Evolutionary conservation across 2,113 vertebrate genomes (phyloP), one percentile per base, ranked within the genome.

Genomic region (Morone chrysops): DNA sequence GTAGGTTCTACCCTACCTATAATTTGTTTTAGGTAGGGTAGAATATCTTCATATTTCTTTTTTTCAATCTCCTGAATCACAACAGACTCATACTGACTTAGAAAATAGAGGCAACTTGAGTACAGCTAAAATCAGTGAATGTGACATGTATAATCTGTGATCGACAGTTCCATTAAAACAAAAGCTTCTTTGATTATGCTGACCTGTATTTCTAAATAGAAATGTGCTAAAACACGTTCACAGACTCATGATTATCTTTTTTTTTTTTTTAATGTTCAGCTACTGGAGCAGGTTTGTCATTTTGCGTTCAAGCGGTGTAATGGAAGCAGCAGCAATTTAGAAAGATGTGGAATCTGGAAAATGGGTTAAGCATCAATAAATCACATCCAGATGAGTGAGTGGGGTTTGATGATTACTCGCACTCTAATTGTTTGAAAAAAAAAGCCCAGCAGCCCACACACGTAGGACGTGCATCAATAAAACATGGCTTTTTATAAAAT

Each of bases 321-420:
- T 75, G 78, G 70, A 78, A 83, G 82, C 53, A 31, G 70, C 54
- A 12, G 83, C 47, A 82, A 89, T 91, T 90, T 84, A 76, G 80
- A 81, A 67, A 78, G 74, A 70, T 25, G 69, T 63, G 67, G 70
- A 81, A 75, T 75, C 60, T 83, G 80, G 79, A 85, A 92, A 93
- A 87, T 92, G 70, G 88, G 90, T 90, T 87, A 91, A 91, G 78
- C 81, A 88, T 91, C 84, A 89, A 92, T 92, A 90, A 92, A 93
- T 90, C 83, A 89, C 84, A 88, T 71, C 57, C 54, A 77, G 74
- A 90, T 92, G 89, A 91, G 84, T 67, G 76, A 86, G 77, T 85
- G 57, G 80, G 68, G 50, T 82, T 87, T 83, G 62, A 88, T 79
- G 83, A 72, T 86, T 84, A 85, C 83, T 78, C 76, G 51, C 67